Conservation (phyloP, 2,797 vertebrate genomes). For the Mormyrus proboscirostris region DNA sequence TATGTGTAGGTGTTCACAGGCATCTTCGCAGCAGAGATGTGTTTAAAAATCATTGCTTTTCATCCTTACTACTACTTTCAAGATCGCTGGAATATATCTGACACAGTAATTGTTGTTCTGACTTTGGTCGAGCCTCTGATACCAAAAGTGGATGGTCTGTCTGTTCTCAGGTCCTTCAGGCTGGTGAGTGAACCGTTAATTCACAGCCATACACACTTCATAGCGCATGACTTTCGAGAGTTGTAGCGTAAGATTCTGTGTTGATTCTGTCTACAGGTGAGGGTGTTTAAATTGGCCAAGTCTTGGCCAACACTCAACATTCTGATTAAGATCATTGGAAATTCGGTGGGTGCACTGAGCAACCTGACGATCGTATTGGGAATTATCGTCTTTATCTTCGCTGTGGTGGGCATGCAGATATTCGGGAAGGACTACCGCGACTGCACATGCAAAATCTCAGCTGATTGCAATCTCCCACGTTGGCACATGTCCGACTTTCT, state of each 20-base stretch:
- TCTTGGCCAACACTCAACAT: slow-evolving; percentile 97
- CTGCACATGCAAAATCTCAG: slow-evolving; percentile 80
- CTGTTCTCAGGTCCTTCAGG: slow-evolving; percentile 90
- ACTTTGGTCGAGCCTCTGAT: slow-evolving; percentile 94
- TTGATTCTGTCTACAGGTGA: slow-evolving; percentile 61
- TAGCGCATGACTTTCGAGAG: background rate
- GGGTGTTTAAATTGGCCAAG: slow-evolving; percentile 96
- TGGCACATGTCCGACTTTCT: slow-evolving; percentile 99
- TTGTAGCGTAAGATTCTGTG: background rate
- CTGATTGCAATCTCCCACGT: slow-evolving; percentile 73
- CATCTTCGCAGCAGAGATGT: slow-evolving; percentile 97
- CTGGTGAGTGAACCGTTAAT: slow-evolving; percentile 68
- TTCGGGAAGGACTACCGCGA: slow-evolving; percentile 95
- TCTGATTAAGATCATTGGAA: slow-evolving; percentile 97
- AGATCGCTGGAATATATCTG: slow-evolving; percentile 97
- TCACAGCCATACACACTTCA: background rate
- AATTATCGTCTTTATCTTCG: slow-evolving; percentile 98
- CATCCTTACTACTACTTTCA: slow-evolving; percentile 98
- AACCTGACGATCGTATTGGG: slow-evolving; percentile 92
- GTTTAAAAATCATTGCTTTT: slow-evolving; percentile 89
- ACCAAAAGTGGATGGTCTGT: slow-evolving; percentile 87
- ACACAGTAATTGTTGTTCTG: slow-evolving; percentile 89
- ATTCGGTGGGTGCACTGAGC: slow-evolving; percentile 89
- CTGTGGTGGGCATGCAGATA: slow-evolving; percentile 96
- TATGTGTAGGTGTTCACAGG: slow-evolving; percentile 84